Evolutionary conservation across 2,797 vertebrate species (phyloP), one percentile per base, ranked within the genome.

Genomic region (Malacoraja senta): DNA sequence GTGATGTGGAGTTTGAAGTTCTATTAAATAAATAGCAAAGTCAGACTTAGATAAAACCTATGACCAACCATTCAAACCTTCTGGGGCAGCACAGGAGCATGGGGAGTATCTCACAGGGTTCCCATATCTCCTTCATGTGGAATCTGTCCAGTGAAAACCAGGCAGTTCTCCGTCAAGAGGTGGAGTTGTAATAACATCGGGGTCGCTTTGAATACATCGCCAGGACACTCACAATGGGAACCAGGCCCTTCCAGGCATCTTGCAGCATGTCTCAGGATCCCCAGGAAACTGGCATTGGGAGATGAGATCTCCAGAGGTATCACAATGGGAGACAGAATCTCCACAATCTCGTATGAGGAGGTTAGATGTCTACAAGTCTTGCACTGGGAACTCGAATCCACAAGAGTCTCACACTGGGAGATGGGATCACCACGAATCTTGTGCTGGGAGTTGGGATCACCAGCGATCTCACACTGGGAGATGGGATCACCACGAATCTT

Each of bases 1-100:
- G 94, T 94, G 0, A 97, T 95, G 77, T 95, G 94, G 94, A 97
- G 71, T 93, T 77, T 94, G 94, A 96, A 96, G 0, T 0, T 93
- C 96, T 97, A 0, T 0, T 0, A 93, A 65, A 2, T 38, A 83
- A 35, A 94, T 12, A 61, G 61, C 38, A 72, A 15, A 74, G 24
- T 17, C 35, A 92, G 21, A 0, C 32, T 71, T 1, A 26, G 24
- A 3, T 24, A 53, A 13, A 21, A 21, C 21, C 3, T 21, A 72
- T 6, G 71, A 21, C 17, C 3, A 6, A 72, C 71, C 71, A 72
- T 72, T 21, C 71, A 72, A 72, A 72, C 71, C 71, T 72, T 19
- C 71, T 21, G 19, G 71, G 71, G 65, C 71, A 72, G 6, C 19
- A 3, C 71, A 72, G 15, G 71, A 72, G 71, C 19, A 68, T 68